Evolutionary conservation across 2,797 vertebrate genomes (phyloP).

Genomic region (Falco berigora): DNA sequence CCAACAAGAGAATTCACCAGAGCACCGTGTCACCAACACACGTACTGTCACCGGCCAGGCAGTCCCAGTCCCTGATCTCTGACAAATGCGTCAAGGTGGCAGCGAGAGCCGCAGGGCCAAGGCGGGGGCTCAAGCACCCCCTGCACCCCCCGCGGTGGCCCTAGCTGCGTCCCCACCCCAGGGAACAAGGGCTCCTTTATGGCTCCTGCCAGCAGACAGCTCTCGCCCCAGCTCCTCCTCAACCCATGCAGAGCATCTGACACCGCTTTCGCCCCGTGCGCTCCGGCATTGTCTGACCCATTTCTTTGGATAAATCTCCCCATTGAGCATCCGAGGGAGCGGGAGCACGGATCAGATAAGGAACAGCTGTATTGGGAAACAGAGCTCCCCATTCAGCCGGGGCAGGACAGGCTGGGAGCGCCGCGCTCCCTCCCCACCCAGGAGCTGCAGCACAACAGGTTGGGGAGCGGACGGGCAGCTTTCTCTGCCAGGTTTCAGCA

Average conservation of each 20-base stretch:
- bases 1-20: neutral
- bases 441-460: neutral
- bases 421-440: neutral
- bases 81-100: accelerated
- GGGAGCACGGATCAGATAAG: neutral
- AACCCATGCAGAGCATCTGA: neutral
- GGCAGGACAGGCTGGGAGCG: neutral
- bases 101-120: neutral
- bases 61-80: neutral
- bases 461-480: neutral
- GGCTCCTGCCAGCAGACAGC: neutral
- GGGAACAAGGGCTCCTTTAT: slow-evolving; percentile 21
- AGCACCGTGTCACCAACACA: neutral
- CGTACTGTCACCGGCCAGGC: neutral
- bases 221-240: neutral
- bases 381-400: neutral
- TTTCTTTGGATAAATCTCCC: neutral
- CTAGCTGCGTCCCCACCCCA: neutral
- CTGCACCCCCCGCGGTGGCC: neutral
- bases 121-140: neutral
- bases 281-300: neutral
- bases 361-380: neutral
- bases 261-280: neutral
- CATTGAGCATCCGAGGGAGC: neutral
- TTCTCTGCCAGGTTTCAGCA: slow-evolving; percentile 2